Evolutionary conservation across 1,140 invertebrate genomes (phyloP).

Genomic region (Ips nitidus): DNA sequence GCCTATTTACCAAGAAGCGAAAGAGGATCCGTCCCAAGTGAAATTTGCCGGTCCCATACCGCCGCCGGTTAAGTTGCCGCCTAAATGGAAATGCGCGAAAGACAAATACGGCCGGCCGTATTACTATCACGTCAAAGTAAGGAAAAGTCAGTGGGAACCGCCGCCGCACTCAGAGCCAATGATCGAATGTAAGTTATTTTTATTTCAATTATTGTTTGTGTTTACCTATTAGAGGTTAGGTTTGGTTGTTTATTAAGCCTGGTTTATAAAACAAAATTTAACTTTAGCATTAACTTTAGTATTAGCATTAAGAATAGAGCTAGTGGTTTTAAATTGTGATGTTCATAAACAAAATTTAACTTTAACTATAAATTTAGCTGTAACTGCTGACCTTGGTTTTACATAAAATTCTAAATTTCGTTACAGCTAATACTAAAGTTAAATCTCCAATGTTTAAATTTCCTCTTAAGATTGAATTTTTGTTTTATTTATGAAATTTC

Average conservation of each 20-base stretch:
- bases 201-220: slow-evolving; percentile 9
- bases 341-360: too few relatives aligned
- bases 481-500: neutral
- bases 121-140: slow-evolving; percentile 86
- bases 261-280: too few relatives aligned
- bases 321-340: too few relatives aligned
- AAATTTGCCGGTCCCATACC: slow-evolving; percentile 50
- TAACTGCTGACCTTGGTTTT: too few relatives aligned
- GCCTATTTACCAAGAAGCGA: slow-evolving; percentile 27
- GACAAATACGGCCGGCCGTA: slow-evolving; percentile 82
- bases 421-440: too few relatives aligned
- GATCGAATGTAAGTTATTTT: slow-evolving; percentile 50
- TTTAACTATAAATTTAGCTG: too few relatives aligned
- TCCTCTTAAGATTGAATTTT: too few relatives aligned
- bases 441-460: too few relatives aligned
- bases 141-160: slow-evolving; percentile 86
- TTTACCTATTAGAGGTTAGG: neutral
- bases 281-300: too few relatives aligned
- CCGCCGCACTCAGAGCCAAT: slow-evolving; percentile 56
- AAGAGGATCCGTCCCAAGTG: slow-evolving; percentile 32
- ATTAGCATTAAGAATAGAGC: too few relatives aligned
- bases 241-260: neutral
- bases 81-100: slow-evolving; percentile 82
- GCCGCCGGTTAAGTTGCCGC: slow-evolving; percentile 71
- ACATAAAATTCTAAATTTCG: too few relatives aligned